Evolutionary conservation across 1,140 invertebrate species (phyloP), one percentile per base, ranked within the genome.

Genomic region (Temnothorax nylanderi): DNA sequence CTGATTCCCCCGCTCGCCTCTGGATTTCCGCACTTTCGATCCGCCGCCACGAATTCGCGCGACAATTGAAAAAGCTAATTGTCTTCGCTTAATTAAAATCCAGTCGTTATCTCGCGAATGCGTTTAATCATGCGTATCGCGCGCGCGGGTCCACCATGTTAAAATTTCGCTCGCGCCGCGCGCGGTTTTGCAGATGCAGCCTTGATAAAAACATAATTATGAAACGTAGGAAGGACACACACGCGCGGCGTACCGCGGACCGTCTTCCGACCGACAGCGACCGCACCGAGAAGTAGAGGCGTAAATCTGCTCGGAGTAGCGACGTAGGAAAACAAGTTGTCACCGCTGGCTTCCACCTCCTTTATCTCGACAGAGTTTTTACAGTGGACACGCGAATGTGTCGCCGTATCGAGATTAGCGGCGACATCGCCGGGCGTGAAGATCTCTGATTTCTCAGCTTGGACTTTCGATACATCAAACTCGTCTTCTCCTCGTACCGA

Each of bases 11-110:
- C 47, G 11, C 32, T 26, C 69, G 26, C 32, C 54, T 56, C 65
- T 56, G 64, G 65, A 49, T 81, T 81, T 76, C 34, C 47, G 65
- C 65, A 21, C 58, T 85, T 62, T 85, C 81, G 60, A 77, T 78
- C 58, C 82, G 74, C 82, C 75, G 47, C 56, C 71, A 64, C 72
- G 69, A 85, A 77, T 51, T 65, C 80, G 37, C 56, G 67, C 74
- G 80, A 75, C 80, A 75, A 84, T 84, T 60, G 80, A 84, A 84
- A 84, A 87, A 87, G 60, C 51, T 86, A 86, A 85, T 87, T 87
- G 85, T 84, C 78, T 54, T 72, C 58, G 67, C 64, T 87, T 87
- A 87, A 86, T 86, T 80, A 80, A 86, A 84, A 84, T 84, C 80
- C 80, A 72, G 69, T 74, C 80, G 71, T 76, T 76, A 78, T 81